These are phyloP conservation scores for Scaptomyza graminum DNA, from an alignment of 1,140 invertebrate genomes.

Conservation along the genomic window DNA sequence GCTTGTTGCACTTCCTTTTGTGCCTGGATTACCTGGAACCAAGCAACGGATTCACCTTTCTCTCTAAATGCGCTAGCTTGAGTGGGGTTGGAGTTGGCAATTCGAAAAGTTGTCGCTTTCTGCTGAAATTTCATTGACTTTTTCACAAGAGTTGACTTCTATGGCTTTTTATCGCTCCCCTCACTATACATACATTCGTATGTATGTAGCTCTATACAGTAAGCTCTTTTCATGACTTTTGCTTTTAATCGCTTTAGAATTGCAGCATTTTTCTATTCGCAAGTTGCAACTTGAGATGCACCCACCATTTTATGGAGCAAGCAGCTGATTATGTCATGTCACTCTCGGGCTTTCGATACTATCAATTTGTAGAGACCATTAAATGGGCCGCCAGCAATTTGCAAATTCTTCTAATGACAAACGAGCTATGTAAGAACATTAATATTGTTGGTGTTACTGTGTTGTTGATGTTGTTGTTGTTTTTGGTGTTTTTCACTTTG, in stretches of 20 bases:
- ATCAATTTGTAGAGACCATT: slow-evolving; percentile 34
- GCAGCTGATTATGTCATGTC: slow-evolving; percentile 19
- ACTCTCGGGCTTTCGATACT: slow-evolving; percentile 18
- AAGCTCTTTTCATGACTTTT: slow-evolving; percentile 1
- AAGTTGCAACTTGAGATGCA: slow-evolving; percentile 3
- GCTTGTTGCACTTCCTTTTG: slow-evolving; percentile 71
- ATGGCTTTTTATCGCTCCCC: slow-evolving; percentile 42
- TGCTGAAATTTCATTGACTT: slow-evolving; percentile 67
- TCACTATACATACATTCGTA: too few species aligned
- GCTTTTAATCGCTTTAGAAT: slow-evolving; percentile 31
- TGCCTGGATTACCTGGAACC: slow-evolving; percentile 10
- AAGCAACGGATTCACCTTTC: slow-evolving; percentile 17
- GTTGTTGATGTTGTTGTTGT: neutral
- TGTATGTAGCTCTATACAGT: too few species aligned
- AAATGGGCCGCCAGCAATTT: slow-evolving; percentile 28
- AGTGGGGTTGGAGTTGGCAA: slow-evolving; percentile 5
- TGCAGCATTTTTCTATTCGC: too few species aligned
- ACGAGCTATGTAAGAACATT: slow-evolving; percentile 43
- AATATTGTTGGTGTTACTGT: slow-evolving; percentile 22
- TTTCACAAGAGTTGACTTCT: slow-evolving; percentile 70
- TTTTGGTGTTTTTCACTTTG: neutral
- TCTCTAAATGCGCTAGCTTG: neutral
- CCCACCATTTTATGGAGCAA: slow-evolving; percentile 5
- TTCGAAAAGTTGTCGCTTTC: slow-evolving; percentile 34
- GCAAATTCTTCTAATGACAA: slow-evolving; percentile 25